These are phyloP conservation scores for Sternarchorhynchus goeldii DNA, from an alignment of 2,797 vertebrate genomes.

Conservation along the genomic window DNA sequence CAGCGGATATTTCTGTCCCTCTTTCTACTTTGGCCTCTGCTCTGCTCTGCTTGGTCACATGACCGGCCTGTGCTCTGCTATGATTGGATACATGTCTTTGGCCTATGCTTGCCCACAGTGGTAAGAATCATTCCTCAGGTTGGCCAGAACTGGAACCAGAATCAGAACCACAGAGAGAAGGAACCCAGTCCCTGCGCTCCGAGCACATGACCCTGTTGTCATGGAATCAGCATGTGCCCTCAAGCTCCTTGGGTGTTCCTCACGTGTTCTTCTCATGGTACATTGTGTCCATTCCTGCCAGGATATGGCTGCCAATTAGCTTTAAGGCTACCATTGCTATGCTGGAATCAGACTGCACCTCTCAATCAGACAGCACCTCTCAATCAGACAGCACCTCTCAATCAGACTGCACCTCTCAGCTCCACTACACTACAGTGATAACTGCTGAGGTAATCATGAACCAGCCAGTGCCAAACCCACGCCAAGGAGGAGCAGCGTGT, in stretches of 20 bases:
- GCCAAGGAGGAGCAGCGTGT: conserved; percentile 7
- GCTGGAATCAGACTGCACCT: too few relatives aligned
- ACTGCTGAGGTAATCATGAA: conserved; percentile 24
- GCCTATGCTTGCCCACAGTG: neutral
- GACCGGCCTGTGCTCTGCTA: too few relatives aligned
- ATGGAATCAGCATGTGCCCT: neutral
- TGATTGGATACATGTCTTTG: too few relatives aligned
- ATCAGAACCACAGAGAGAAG: too few relatives aligned
- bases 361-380: too few relatives aligned
- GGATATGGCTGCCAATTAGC: neutral
- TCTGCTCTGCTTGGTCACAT: too few relatives aligned
- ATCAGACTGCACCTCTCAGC: too few relatives aligned
- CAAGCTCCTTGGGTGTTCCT: neutral
- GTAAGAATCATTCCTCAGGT: conserved; percentile 12
- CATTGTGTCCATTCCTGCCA: neutral
- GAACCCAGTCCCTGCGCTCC: neutral
- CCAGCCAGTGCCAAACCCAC: neutral
- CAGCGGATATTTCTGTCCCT: neutral
- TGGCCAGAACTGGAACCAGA: too few relatives aligned
- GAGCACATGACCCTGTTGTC: neutral
- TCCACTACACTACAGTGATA: neutral
- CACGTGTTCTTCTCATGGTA: neutral
- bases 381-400: too few relatives aligned
- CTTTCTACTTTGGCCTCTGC: neutral
- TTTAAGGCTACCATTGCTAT: too few relatives aligned